phyloP scores from a whole-genome alignment of 2,888 invertebrate species.

The Aphidius colemani region DNA sequence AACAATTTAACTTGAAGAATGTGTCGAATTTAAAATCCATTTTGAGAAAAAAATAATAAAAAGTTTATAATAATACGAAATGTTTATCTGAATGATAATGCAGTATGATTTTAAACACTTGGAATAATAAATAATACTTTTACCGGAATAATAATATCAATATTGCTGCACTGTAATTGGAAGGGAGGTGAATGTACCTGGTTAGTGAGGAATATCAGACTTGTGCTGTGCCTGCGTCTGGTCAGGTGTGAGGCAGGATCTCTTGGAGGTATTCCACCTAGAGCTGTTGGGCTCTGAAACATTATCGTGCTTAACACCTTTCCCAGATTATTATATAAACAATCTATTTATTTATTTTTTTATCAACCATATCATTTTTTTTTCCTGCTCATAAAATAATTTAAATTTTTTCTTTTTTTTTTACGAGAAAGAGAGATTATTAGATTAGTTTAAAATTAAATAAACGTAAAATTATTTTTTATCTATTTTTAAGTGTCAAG shows the following conservation, averaged over 20 bases:
- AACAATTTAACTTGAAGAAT: no score
- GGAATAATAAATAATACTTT: no score
- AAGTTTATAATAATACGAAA: neutral
- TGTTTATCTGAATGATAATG: slow-evolving; percentile 6
- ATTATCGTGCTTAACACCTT: slow-evolving; percentile 56
- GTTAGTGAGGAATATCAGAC: slow-evolving; percentile 69
- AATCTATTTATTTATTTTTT: slow-evolving; percentile 27
- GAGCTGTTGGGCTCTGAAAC: slow-evolving; percentile 66
- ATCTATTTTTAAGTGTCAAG: no score
- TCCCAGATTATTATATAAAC: slow-evolving; percentile 38
- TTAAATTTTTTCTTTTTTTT: no score
- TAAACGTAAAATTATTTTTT: no score
- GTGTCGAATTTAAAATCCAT: neutral
- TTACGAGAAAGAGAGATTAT: no score
- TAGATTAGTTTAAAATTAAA: no score
- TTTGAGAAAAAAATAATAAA: neutral
- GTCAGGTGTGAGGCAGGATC: slow-evolving; percentile 69
- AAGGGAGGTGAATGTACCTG: slow-evolving; percentile 62
- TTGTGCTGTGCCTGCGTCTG: slow-evolving; percentile 76
- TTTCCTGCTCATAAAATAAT: no score
- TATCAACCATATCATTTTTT: no score
- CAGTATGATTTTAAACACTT: no score
- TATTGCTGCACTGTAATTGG: slow-evolving; percentile 16
- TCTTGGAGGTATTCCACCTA: slow-evolving; percentile 56
- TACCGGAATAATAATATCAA: neutral